Base-by-base conservation (phyloP, 2,888 invertebrate species). In the Papilio elwesi region DNA sequence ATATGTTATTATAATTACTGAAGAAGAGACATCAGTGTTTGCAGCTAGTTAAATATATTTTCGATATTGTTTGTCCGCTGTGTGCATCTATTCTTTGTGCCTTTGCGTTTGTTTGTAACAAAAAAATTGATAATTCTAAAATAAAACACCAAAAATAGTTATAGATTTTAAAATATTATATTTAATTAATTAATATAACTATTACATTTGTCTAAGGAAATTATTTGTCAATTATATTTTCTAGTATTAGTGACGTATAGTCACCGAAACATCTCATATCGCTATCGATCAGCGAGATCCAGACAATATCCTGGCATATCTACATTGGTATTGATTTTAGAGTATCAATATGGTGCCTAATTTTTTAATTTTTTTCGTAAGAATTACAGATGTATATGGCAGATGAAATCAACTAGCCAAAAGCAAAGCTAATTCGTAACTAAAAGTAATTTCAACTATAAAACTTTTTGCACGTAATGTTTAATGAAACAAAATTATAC, bases 141-240 rank as follows among this genome's bases (percentile, higher is more conserved):
- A 67, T 66, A 10, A 71, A 71, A 71, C 71, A 71, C 71, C 71
- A 71, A 71, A 67, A 67, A 71, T 71, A 71, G 57, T 67, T 15
- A 51, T 71, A 66, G 15, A 71, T 43, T 62, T 26, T 59, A 67
- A 65, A 57, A 57, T 13, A 13, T 12, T 57, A 9, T 16, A 16
- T 16, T 53, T 53, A 53, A 9, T 53, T 12, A 13, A 57, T 57
- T 57, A 36, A 55, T 55, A 9, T 53, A 55, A 55, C 26, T 6
- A 36, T 55, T 51, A 7, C 26, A 26, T 38, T 57, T 57, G 36
- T 57, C 1, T 13, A n/a, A 57, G 8, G 13, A 57, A 57, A 57
- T 38, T 57, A 38, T 57, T 57, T 57, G 57, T 57, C 57, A 57
- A 57, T 57, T 57, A 55, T 13, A 26, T 26, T 26, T 57, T 26